A percentile compares a stretch with the other conserved stretches of the same genome.
phyloP scores from a whole-genome alignment of 2,888 invertebrate species.

The Caenorhabditis uteleia region DNA sequence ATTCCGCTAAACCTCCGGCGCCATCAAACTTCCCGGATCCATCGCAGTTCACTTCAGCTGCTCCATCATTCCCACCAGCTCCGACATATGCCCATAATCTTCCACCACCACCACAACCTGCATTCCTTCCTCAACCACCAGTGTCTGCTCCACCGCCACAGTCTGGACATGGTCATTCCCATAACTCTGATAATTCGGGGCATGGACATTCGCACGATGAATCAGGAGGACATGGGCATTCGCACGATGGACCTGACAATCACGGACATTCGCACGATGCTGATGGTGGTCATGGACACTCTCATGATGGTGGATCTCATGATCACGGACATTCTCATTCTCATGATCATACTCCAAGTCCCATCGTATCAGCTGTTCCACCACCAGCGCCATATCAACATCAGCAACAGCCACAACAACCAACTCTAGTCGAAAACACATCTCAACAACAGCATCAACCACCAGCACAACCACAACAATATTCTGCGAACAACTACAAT shows the following conservation, averaged over 20 bases:
- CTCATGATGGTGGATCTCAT: conserved; percentile 28
- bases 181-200: too few species aligned
- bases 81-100: conserved; percentile 7
- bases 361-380: conserved; percentile 32
- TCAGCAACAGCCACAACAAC: neutral
- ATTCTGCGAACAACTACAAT: neutral
- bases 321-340: conserved; percentile 23
- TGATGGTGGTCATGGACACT: conserved; percentile 14
- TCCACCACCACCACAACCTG: conserved; percentile 29
- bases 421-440: too few species aligned
- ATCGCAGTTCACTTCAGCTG: conserved; percentile 49
- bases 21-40: conserved; percentile 63
- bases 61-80: conserved; percentile 30
- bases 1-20: conserved; percentile 39
- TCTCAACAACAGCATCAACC: conserved; percentile 9
- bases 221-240: conserved; percentile 10
- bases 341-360: conserved; percentile 38
- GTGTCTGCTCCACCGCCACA: conserved; percentile 11
- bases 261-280: conserved; percentile 29
- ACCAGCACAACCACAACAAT: conserved; percentile 4
- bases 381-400: conserved; percentile 4
- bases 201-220: conserved; percentile 2
- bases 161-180: conserved; percentile 1
- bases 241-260: conserved; percentile 14
- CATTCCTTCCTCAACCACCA: conserved; percentile 25